phyloP scores from a whole-genome alignment of 2,888 invertebrate species.

The Cantharis rufa region DNA sequence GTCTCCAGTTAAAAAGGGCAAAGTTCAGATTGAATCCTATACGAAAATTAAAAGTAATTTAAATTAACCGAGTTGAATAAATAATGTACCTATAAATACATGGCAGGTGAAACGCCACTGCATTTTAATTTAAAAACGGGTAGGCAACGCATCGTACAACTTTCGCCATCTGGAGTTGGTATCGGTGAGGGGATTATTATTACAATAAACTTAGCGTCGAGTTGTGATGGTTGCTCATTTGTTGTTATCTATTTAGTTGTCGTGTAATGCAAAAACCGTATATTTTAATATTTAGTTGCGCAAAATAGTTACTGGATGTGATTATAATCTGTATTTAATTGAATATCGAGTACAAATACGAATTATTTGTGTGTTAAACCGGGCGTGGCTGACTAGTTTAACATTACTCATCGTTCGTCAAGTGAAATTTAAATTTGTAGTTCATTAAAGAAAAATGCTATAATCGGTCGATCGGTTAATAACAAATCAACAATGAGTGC shows the following conservation, averaged over 20 bases:
- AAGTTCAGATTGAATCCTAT: no score
- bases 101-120: constrained; percentile 4
- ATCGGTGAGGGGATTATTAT: constrained; percentile 7
- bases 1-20: no score
- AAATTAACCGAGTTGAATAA: neutral
- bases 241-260: neutral
- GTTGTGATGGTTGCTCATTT: constrained; percentile 8
- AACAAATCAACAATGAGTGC: constrained; percentile 48
- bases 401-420: constrained; percentile 51
- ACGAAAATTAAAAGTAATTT: neutral
- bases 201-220: constrained; percentile 15
- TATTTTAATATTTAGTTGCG: neutral
- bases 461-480: neutral
- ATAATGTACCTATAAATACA: neutral
- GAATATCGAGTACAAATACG: neutral
- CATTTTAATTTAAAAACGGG: neutral
- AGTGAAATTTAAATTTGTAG: neutral
- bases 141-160: constrained; percentile 27
- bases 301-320: neutral
- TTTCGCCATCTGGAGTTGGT: constrained; percentile 45
- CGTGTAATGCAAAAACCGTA: neutral
- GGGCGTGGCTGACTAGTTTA: constrained; percentile 55
- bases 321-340: neutral
- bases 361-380: constrained; percentile 31
- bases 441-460: constrained; percentile 19